Percentiles rank a stretch among this genome's conserved stretches.
These are phyloP conservation scores for Cairina moschata DNA, from an alignment of 2,113 vertebrate species.

Conservation along the genomic window DNA sequence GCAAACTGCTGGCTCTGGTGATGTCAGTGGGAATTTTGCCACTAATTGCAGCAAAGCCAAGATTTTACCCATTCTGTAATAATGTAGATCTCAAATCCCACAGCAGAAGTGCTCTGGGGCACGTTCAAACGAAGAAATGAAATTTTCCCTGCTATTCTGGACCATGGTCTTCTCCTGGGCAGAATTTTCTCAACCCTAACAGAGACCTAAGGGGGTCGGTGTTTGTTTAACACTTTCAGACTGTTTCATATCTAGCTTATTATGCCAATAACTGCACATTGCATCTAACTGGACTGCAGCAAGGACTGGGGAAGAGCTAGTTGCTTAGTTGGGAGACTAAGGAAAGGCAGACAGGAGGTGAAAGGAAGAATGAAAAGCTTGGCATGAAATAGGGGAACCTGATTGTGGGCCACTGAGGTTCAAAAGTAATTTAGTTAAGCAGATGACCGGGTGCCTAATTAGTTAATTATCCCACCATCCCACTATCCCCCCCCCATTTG, in stretches of 20 bases:
- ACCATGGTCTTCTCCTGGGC: neutral
- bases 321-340: neutral
- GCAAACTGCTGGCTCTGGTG: conserved; percentile 60
- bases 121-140: conserved; percentile 15
- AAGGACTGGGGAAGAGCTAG: neutral
- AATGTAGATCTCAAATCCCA: conserved; percentile 39
- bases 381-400: conserved; percentile 40
- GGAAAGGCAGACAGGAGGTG: neutral
- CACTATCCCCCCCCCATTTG: neutral
- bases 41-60: conserved; percentile 53
- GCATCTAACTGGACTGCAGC: neutral
- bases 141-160: conserved; percentile 45
- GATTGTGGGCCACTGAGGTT: conserved; percentile 39
- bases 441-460: conserved; percentile 47
- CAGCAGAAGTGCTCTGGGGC: conserved; percentile 44
- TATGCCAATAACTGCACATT: conserved; percentile 4
- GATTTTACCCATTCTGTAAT: conserved; percentile 55
- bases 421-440: conserved; percentile 66
- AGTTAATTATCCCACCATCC: conserved; percentile 48
- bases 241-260: conserved; percentile 16
- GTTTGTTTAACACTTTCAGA: conserved; percentile 64
- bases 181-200: conserved; percentile 34
- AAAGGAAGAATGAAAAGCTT: neutral
- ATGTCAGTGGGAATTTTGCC: conserved; percentile 64
- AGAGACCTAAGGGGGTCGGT: conserved; percentile 20